Evolutionary conservation across 35 echinoderm and acorn worm species (phyloP), one percentile per base, ranked within the genome.

Genomic region (Ptychodera flava): DNA sequence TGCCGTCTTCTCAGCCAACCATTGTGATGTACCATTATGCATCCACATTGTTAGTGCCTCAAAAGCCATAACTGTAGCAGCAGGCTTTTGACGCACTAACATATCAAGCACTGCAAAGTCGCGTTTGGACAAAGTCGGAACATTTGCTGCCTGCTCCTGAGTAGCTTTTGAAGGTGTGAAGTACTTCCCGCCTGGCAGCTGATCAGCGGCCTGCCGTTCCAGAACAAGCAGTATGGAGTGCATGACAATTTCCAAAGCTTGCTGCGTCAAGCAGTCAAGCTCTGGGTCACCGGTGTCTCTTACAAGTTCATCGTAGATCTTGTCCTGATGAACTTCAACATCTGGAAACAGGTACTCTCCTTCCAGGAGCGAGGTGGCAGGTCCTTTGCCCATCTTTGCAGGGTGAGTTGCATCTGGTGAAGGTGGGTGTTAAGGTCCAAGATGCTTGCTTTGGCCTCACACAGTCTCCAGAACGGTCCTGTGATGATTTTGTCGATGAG

Each of bases 131-230:
- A 90, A 64, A 45, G 92, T 78, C 0, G 85, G 92, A 16, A 87
- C 92, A 84, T 93, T 90, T 27, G 36, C 30, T 76, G 81, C 87
- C 30, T 30, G 31, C 27, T 36, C 31, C 80, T 87, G 22, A 28
- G 84, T 76, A 6, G 15, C 84, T 30, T 86, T 30, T 31, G 28
- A 15, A 37, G 85, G 79, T 31, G 86, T 32, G 45, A 84, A 93
- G 82, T 94, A 91, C 22, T 31, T 88, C 1, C 92, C 93, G 36
- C 89, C 93, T 37, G 93, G 93, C 30, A 94, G 85, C 80, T 94
- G 89, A 45, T 94, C 89, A 77, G 87, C 36, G 77, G 85, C 91
- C 76, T 91, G 93, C 0, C 85, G 77, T 1, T 91, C 89, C 0
- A 94, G 38, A 0, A 91, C 81, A 28, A 87, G 45, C 16, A 94